Conservation (phyloP, 2,113 vertebrate genomes). For the Pelecanus crispus region DNA sequence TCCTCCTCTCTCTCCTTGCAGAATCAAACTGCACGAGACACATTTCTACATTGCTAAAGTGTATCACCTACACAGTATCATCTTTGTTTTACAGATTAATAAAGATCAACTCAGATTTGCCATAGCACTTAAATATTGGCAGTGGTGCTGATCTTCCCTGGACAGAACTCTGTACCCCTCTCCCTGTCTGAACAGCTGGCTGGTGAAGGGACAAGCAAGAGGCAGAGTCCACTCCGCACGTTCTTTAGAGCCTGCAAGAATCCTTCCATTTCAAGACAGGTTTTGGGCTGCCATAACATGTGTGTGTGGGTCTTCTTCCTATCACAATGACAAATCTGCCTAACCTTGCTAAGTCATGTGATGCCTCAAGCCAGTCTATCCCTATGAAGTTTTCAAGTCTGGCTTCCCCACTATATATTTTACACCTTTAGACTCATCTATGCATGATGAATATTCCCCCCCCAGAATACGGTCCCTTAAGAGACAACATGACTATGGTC, state of each 20-base stretch:
- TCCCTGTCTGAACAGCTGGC: not conserved
- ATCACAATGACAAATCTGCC: not conserved
- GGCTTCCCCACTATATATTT: not conserved
- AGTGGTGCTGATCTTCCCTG: not conserved
- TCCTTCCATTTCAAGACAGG: not conserved
- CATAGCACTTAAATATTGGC: not conserved
- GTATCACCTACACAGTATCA: not conserved
- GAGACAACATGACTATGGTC: not conserved
- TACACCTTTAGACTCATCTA: not conserved
- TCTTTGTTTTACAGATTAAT: not conserved
- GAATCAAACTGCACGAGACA: not conserved
- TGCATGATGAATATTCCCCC: not conserved
- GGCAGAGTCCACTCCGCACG: rapidly evolving
- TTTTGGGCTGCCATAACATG: not conserved
- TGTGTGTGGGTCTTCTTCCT: rapidly evolving
- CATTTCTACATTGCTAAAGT: not conserved
- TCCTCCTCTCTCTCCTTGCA: not conserved
- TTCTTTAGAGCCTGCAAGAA: not conserved
- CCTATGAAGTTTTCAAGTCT: not conserved
- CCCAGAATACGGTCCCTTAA: not conserved
- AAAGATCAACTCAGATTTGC: not conserved
- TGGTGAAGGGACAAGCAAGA: not conserved
- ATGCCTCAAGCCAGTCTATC: not conserved
- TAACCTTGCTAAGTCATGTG: not conserved
- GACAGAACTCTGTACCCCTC: not conserved